These are phyloP conservation scores for Glossophaga mutica DNA, from an alignment of 2,797 vertebrate species.

Conservation along the genomic window DNA sequence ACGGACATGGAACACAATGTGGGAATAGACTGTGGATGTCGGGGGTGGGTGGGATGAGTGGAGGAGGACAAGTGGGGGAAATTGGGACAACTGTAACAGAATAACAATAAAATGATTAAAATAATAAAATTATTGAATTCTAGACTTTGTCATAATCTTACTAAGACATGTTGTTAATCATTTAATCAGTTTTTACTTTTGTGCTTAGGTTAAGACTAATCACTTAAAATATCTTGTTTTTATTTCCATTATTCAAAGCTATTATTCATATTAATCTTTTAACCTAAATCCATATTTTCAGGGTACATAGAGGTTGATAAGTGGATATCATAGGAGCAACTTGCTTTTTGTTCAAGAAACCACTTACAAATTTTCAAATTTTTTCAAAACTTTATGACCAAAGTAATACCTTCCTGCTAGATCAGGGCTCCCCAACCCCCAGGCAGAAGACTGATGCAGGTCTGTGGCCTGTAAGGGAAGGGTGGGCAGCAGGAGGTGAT, in stretches of 20 bases:
- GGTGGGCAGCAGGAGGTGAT: no score
- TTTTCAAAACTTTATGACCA: background rate
- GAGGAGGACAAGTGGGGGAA: no score
- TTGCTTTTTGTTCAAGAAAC: background rate
- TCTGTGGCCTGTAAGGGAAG: no score
- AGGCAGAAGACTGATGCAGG: no score
- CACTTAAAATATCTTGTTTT: background rate
- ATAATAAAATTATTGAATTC: background rate
- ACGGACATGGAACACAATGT: no score
- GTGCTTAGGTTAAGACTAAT: background rate
- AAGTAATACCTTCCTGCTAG: background rate
- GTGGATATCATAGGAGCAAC: background rate
- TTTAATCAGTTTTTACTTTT: background rate
- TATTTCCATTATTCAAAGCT: background rate
- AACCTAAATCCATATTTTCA: background rate
- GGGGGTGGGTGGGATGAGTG: no score
- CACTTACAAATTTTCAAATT: background rate
- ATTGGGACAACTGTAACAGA: no score
- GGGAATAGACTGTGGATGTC: no score
- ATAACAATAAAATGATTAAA: no score
- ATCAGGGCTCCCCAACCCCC: no score
- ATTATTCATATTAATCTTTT: background rate
- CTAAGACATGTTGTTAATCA: background rate
- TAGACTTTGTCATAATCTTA: background rate
- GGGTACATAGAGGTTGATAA: background rate